A percentile compares a stretch with the other conserved stretches of the same genome.
Conservation (phyloP, 2,113 vertebrate genomes). For the Lepus timidus region DNA sequence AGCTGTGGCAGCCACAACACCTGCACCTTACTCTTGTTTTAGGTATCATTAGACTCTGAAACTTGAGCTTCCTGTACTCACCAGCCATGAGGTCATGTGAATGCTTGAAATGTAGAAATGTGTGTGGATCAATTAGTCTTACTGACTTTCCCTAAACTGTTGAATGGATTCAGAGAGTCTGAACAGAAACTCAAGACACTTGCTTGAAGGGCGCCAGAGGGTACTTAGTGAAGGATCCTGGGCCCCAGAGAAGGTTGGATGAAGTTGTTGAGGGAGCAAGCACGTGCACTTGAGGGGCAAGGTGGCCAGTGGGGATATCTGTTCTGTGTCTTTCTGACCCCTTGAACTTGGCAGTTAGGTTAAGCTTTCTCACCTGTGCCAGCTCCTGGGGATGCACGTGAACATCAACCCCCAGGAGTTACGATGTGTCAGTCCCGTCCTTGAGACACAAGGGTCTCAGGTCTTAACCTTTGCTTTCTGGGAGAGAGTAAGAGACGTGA, state of each 20-base stretch:
- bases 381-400: constrained; percentile 58
- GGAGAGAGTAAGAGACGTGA: background rate
- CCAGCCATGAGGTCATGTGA: background rate
- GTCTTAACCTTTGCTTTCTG: background rate
- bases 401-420: constrained; percentile 71
- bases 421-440: constrained; percentile 72
- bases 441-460: constrained; percentile 49
- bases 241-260: background rate
- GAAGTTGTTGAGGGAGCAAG: no score
- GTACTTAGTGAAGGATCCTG: background rate
- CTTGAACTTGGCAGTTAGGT: constrained; percentile 58
- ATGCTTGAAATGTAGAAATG: background rate
- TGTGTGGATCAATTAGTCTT: background rate
- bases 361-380: constrained; percentile 68
- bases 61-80: background rate
- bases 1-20: rapidly evolving
- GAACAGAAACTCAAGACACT: background rate
- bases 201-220: background rate
- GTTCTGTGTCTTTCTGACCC: constrained; percentile 64
- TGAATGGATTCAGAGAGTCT: background rate
- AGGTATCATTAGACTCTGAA: background rate
- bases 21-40: background rate
- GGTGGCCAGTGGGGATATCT: background rate
- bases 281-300: background rate
- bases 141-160: background rate